Evolutionary conservation across 2,797 vertebrate genomes (phyloP), one percentile per base, ranked within the genome.

Genomic region (Propithecus perrieri): DNA sequence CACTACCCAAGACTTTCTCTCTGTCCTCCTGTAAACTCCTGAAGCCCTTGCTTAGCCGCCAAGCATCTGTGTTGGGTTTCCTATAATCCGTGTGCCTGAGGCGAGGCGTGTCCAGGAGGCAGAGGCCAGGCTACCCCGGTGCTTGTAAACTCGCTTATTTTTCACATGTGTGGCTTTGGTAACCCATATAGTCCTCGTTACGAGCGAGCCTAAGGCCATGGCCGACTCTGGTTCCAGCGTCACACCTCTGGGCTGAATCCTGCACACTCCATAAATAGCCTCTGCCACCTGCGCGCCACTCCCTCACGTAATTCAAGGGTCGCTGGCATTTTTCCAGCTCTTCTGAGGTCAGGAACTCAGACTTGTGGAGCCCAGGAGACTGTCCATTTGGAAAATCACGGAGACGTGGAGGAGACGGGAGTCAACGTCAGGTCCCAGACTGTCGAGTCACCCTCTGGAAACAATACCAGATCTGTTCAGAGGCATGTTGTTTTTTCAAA

Each of bases 141-240:
- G 79, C 95, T 94, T 90, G 46, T 95, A 97, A 97, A 97, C 61
- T 28, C 3, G 0, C 15, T 50, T 95, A 67, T 65, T 94, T 95
- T 93, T 95, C n/a, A 78, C 83, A 86, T 5, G 6, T 85, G 85
- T 80, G 86, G 67, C 63, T 86, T 76, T 91, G 79, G 94, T 86
- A 90, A 83, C 50, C 30, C 83, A 14, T 71, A 83, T n/a, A 30
- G 76, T 79, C 28, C 95, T 96, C 28, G 1, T 97, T 96, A 97
- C 0, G 17, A 57, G 85, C n/a, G 35, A 89, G 63, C 59, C 26
- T 20, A 30, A 79, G 67, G 94, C 91, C 89, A 93, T 72, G 35
- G 63, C 53, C 28, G 83, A 59, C 72, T 92, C 55, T 38, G 43
- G 87, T 93, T 94, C 78, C 71, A 86, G 78, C 35, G 53, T 55